Base-by-base conservation (phyloP, 2,888 invertebrate genomes). In the Anthophora plumipes region DNA sequence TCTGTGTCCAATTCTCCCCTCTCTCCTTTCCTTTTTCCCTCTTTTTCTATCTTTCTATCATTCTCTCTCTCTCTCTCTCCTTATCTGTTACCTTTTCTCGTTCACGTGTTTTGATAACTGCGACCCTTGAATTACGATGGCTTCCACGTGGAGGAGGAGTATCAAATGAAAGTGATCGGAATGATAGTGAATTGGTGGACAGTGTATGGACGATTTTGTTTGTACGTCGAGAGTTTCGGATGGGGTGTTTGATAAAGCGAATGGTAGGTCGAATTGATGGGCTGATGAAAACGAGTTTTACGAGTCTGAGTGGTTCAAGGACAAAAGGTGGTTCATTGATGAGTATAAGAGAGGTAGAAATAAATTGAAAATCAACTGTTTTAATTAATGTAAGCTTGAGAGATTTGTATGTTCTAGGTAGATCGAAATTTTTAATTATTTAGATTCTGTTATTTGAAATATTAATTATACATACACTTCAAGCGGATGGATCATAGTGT, bases 1-100 rank as follows among this genome's bases (percentile, higher is more conserved):
- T 79, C 68, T 37, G 54, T 70, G 73, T 70, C 72, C 77, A 77
- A 74, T 68, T 41, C 14, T 11, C 8, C 8, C 6, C 31, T 5
- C 31, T 17, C n/a, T 17, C 17, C 9, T 31, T 37, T 37, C 11
- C 64, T 25, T 17, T 39, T 20, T 37, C n/a, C 2, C 8, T 22
- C 14, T 67, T 68, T 72, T 31, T 66, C 61, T 54, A 25, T 22
- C 72, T 4, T n/a, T n/a, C 11, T 5, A 8, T 17, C 17, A 9
- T 31, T 37, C 20, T 17, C 64, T 25, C 22, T 39, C 20, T 37
- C n/a, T 5, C 8, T 22, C 14, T 67, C 72, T 72, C 31, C 64
- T 67, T 54, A 25, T 22, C 72, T 4, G 31, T 31, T 63, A 48
- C 61, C 55, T 57, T 41, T 50, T 5, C 17, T 25, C 63, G 31